These are phyloP conservation scores for Ips typographus DNA, from an alignment of 1,140 invertebrate species.

Conservation along the genomic window DNA sequence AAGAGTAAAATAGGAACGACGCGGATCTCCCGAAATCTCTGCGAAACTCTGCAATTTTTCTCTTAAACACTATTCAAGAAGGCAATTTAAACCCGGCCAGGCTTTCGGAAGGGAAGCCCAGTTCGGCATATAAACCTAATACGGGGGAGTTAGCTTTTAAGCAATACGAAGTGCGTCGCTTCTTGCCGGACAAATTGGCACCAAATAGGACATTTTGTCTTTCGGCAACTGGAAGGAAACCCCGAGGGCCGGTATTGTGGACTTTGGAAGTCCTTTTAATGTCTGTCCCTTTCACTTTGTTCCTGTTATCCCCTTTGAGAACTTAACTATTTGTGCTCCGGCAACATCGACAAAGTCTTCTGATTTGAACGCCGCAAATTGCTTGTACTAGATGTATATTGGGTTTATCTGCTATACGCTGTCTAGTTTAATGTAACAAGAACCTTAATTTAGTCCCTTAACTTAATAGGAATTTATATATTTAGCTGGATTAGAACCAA, in stretches of 20 bases:
- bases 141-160: constrained; percentile 3
- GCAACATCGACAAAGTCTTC: neutral
- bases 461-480: too few species aligned
- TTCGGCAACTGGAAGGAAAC: constrained; percentile 1
- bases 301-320: constrained; percentile 2
- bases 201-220: constrained; percentile 5
- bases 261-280: constrained; percentile 3
- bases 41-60: constrained; percentile 2
- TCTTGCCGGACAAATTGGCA: constrained; percentile 3
- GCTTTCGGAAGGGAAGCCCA: neutral
- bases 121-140: constrained; percentile 1
- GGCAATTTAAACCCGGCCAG: neutral
- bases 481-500: too few species aligned
- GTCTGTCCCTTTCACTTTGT: constrained; percentile 4
- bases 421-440: neutral
- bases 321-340: neutral
- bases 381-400: neutral
- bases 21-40: neutral
- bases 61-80: constrained; percentile 5
- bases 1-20: neutral
- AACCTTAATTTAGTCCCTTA: neutral
- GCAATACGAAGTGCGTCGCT: constrained; percentile 4
- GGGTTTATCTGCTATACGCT: neutral
- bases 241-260: neutral
- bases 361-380: neutral